phyloP scores from a whole-genome alignment of 2,888 invertebrate species.

The Tinea trinotella region DNA sequence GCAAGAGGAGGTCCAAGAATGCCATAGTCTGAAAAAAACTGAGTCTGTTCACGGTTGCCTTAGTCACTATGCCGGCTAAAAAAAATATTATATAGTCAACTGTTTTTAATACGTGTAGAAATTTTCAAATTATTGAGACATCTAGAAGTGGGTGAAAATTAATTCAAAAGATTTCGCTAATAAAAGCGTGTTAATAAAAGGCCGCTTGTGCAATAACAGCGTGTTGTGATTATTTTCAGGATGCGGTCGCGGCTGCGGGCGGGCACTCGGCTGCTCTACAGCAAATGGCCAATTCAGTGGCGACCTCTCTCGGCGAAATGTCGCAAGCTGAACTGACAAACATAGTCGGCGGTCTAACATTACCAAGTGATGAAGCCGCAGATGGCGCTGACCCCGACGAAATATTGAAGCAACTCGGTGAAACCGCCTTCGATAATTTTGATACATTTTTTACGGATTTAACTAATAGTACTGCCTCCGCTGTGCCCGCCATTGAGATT shows the following conservation, averaged over 20 bases:
- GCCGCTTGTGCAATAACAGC: no score
- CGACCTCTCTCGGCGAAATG: constrained; percentile 75
- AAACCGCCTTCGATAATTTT: constrained; percentile 87
- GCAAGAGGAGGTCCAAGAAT: no score
- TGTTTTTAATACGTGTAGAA: no score
- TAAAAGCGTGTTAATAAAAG: no score
- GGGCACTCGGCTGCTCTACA: constrained; percentile 67
- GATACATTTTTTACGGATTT: constrained; percentile 87
- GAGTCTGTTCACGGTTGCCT: no score
- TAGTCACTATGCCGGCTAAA: no score
- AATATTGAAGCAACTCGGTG: constrained; percentile 85
- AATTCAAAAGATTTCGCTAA: no score
- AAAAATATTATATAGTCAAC: no score
- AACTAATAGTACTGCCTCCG: constrained; percentile 78
- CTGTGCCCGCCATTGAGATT: constrained; percentile 73
- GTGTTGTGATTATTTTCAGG: constrained; percentile 47
- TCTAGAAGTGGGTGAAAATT: no score
- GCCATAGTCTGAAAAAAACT: no score
- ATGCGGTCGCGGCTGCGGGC: constrained; percentile 73
- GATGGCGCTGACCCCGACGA: constrained; percentile 79
- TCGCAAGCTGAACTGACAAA: constrained; percentile 81
- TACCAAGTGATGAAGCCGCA: constrained; percentile 55
- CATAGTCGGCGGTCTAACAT: constrained; percentile 74
- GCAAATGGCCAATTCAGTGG: constrained; percentile 44
- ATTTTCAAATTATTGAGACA: no score